phyloP scores from a whole-genome alignment of 2,113 vertebrate genomes.

The Petroica traversi region DNA sequence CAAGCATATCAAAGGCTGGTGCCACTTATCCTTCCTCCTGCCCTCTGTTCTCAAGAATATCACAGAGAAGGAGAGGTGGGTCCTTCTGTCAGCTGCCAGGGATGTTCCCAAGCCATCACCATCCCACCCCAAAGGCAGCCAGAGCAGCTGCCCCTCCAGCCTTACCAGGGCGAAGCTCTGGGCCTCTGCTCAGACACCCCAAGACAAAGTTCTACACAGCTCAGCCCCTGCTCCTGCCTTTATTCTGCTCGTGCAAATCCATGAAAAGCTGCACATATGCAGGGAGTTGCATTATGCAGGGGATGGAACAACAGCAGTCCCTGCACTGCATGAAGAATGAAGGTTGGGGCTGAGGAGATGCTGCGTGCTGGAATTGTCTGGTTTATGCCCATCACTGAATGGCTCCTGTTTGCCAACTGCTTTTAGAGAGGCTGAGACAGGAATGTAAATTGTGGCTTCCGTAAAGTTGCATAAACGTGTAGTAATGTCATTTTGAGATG shows the following conservation, averaged over 20 bases:
- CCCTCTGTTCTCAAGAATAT: conserved; percentile 21
- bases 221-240: not conserved
- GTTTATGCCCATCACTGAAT: not conserved
- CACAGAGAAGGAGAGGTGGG: conserved; percentile 8
- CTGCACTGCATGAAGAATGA: conserved; percentile 27
- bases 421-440: not conserved
- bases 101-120: not conserved
- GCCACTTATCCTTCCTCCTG: not conserved
- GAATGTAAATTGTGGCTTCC: conserved; percentile 43
- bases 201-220: not conserved
- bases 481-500: conserved; percentile 30
- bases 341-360: not conserved
- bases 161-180: not conserved
- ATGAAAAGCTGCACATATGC: not conserved
- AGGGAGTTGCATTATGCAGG: conserved; percentile 18
- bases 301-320: not conserved
- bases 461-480: conserved; percentile 29
- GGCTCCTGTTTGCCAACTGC: conserved; percentile 16
- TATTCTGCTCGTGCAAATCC: conserved; percentile 5
- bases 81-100: not conserved
- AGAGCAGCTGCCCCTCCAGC: conserved; percentile 21
- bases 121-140: not conserved
- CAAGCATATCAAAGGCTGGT: not conserved
- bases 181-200: not conserved
- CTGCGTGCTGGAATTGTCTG: not conserved